Base-by-base conservation (phyloP, 2,797 vertebrate genomes). In the Etheostoma nigrum region DNA sequence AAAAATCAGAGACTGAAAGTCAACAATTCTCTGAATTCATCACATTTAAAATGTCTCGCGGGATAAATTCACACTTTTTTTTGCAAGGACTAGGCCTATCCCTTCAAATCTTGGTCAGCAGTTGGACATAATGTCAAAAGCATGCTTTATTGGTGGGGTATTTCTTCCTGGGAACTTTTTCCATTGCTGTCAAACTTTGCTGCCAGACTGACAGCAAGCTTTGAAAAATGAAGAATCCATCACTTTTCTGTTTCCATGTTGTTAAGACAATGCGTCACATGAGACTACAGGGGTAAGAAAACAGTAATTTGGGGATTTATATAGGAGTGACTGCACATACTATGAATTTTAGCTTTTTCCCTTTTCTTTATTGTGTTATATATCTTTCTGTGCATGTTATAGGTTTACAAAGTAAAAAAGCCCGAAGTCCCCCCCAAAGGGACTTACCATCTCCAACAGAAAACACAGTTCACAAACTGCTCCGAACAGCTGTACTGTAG, bases 111-210 rank as follows among this genome's bases (percentile, higher is more conserved):
- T 40, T 65, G 66, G 40, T 77, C 47, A 74, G 74, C 63, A 81
- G 75, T 48, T 59, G 57, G 61, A 61, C 23, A 69, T 75, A 47
- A 82, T 75, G 74, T 77, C 36, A 65, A 80, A 87, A 75, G 33
- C 68, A 80, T 78, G 69, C 68, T 76, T 76, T 77, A 55, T 48
- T 11, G 63, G 18, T 40, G 73, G 63, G 73, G 52, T 68, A 54
- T 82, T 82, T 84, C 68, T 81, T 70, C 30, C 72, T 72, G n/a
- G 58, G n/a, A 86, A 70, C 48, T 58, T 55, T 83, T 86, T 79
- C 79, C 60, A 71, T 72, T 65, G 52, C 78, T 82, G 69, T 76
- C 79, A 67, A 79, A 78, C 73, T 78, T 84, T 73, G 52, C 21
- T 45, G 72, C 84, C 82, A 86, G 74, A 76, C 77, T 77, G 76